These are phyloP conservation scores for Chlorodrepanis virens DNA, from an alignment of 2,113 vertebrate genomes.

Conservation along the genomic window DNA sequence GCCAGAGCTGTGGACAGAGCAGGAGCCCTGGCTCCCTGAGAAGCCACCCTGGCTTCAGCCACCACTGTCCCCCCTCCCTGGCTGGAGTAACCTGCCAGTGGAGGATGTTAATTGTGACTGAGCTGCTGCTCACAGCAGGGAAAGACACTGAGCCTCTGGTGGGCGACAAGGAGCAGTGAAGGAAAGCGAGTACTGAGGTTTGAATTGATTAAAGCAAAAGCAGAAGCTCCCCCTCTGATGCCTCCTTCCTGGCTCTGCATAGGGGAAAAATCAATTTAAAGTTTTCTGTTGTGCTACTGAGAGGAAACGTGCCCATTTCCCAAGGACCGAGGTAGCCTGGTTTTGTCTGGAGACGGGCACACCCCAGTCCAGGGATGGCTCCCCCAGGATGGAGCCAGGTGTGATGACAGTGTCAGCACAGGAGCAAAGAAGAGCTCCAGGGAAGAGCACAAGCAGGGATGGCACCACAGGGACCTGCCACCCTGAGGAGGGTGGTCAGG, in stretches of 20 bases:
- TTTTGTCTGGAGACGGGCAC: not conserved
- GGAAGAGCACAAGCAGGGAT: not conserved
- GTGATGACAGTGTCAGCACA: fast-evolving
- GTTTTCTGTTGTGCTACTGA: not conserved
- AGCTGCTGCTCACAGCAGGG: not conserved
- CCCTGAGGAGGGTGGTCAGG: fast-evolving
- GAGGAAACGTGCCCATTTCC: not conserved
- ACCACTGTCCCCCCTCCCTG: fast-evolving
- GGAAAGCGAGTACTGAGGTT: not conserved
- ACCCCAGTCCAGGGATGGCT: not conserved
- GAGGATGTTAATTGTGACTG: not conserved
- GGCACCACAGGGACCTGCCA: not conserved
- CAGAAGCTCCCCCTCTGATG: not conserved
- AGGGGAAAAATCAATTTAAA: not conserved
- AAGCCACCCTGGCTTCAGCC: not conserved
- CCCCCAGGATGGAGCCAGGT: not conserved
- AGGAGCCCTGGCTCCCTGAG: not conserved
- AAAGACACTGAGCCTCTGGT: fast-evolving
- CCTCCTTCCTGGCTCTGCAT: not conserved
- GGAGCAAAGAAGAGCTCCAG: not conserved
- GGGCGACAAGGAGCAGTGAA: fast-evolving
- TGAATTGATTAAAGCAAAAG: slow-evolving; percentile 2
- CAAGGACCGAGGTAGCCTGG: slow-evolving; percentile 59
- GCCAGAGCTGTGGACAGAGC: fast-evolving
- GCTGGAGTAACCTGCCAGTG: not conserved